phyloP scores from a whole-genome alignment of 1,140 invertebrate species.

The Diprion similis region DNA sequence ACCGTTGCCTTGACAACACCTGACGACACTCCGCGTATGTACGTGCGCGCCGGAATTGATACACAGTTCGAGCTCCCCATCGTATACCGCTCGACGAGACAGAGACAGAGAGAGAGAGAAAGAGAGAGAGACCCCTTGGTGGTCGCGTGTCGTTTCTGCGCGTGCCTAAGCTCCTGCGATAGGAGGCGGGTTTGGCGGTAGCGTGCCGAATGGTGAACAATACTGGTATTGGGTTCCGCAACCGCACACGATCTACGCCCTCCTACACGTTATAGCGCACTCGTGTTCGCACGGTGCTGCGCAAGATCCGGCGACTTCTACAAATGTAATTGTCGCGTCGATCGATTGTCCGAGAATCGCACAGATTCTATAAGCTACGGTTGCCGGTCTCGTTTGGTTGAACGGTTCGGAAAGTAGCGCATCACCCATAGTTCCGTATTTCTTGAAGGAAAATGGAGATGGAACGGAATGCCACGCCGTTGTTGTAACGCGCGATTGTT shows the following conservation, averaged over 20 bases:
- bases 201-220: constrained; percentile 1
- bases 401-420: too few species aligned
- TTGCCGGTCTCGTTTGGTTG: too few species aligned
- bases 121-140: neutral
- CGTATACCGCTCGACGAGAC: neutral
- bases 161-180: neutral
- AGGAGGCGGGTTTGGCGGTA: neutral
- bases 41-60: constrained; percentile 27
- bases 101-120: neutral
- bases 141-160: neutral
- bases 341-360: too few species aligned
- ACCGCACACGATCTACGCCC: too few species aligned
- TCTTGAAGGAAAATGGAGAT: too few species aligned
- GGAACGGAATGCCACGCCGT: too few species aligned
- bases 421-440: too few species aligned
- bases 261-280: too few species aligned
- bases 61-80: neutral
- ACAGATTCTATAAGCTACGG: too few species aligned
- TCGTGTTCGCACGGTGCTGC: neutral
- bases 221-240: neutral
- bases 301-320: too few species aligned
- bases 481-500: too few species aligned
- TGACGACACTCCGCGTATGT: constrained; percentile 48
- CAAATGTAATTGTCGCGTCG: too few species aligned
- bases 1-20: constrained; percentile 62